These are phyloP conservation scores for Proisotoma minuta DNA, from an alignment of 2,888 invertebrate species.

Conservation along the genomic window DNA sequence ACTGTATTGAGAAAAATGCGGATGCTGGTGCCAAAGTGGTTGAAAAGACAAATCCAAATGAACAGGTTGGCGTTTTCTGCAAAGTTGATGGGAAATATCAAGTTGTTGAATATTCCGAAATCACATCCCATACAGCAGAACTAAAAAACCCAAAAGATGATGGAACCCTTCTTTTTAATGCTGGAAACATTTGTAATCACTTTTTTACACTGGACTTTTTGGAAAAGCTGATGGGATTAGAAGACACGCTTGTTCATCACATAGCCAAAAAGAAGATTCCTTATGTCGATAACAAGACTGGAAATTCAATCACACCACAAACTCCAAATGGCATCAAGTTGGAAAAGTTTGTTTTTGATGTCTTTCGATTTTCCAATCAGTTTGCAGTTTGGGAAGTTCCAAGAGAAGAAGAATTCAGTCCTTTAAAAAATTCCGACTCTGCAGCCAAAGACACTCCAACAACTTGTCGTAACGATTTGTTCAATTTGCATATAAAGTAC, in stretches of 20 bases:
- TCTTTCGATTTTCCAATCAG: conserved; percentile 85
- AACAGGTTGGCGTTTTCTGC: conserved; percentile 94
- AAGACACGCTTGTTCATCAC: conserved; percentile 76
- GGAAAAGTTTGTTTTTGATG: conserved; percentile 99
- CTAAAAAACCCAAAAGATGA: conserved; percentile 65
- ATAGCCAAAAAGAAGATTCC: conserved; percentile 97
- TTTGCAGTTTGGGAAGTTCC: conserved; percentile 90
- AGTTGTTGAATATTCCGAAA: conserved; percentile 95
- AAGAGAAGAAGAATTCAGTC: conserved; percentile 91
- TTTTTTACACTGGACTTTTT: conserved; percentile 87
- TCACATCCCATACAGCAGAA: conserved; percentile 79
- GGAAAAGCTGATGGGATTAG: conserved; percentile 65
- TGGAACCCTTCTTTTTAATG: conserved; percentile 79
- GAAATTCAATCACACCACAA: conserved; percentile 67
- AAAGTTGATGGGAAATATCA: conserved; percentile 83
- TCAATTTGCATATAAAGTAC: conserved; percentile 71
- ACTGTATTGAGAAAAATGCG: conserved; percentile 79
- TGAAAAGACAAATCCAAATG: conserved; percentile 80
- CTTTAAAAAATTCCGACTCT: conserved; percentile 86
- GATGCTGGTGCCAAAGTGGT: conserved; percentile 93
- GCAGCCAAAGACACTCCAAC: conserved; percentile 84
- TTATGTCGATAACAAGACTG: conserved; percentile 65
- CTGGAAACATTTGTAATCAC: conserved; percentile 98
- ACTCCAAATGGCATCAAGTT: conserved; percentile 94
- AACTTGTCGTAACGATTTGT: conserved; percentile 74